Evolutionary conservation across 23 tunicate species (phyloP).

Genomic region (Styela clava): DNA sequence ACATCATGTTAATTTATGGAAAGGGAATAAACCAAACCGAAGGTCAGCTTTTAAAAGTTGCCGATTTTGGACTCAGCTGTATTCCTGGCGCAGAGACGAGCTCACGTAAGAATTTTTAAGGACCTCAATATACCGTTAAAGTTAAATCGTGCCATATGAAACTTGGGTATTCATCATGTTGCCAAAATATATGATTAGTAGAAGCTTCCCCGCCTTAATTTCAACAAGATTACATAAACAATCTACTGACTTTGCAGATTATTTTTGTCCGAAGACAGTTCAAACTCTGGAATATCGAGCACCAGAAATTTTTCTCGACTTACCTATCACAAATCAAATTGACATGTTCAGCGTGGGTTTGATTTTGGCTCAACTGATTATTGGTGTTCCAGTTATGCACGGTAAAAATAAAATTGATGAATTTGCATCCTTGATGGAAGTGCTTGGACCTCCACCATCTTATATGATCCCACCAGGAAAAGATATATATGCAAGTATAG

Average conservation of each 20-base stretch:
- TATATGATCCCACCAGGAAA: slow-evolving; percentile 68
- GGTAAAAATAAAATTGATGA: slow-evolving; percentile 74
- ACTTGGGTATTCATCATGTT: too few species aligned
- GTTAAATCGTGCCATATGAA: too few species aligned
- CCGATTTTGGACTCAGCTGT: slow-evolving; percentile 68
- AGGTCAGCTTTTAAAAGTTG: slow-evolving; percentile 38
- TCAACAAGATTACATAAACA: too few species aligned
- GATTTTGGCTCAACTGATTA: neutral
- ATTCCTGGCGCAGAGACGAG: slow-evolving; percentile 19
- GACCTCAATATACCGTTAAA: too few species aligned
- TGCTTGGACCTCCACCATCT: slow-evolving; percentile 66
- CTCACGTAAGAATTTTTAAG: too few species aligned
- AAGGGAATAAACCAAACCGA: slow-evolving; percentile 26
- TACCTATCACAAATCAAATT: neutral
- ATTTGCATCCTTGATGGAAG: slow-evolving; percentile 92
- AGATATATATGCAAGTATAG: slow-evolving; percentile 55
- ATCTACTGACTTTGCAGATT: too few species aligned
- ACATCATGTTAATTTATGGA: slow-evolving; percentile 47
- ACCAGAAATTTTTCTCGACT: neutral
- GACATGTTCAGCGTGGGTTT: neutral
- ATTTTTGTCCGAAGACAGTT: too few species aligned
- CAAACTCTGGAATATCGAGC: neutral
- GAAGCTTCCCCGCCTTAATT: too few species aligned
- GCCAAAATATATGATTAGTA: too few species aligned
- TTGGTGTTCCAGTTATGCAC: slow-evolving; percentile 55